Evolutionary conservation across 2,113 vertebrate species (phyloP).

Genomic region (Narcine bancroftii): DNA sequence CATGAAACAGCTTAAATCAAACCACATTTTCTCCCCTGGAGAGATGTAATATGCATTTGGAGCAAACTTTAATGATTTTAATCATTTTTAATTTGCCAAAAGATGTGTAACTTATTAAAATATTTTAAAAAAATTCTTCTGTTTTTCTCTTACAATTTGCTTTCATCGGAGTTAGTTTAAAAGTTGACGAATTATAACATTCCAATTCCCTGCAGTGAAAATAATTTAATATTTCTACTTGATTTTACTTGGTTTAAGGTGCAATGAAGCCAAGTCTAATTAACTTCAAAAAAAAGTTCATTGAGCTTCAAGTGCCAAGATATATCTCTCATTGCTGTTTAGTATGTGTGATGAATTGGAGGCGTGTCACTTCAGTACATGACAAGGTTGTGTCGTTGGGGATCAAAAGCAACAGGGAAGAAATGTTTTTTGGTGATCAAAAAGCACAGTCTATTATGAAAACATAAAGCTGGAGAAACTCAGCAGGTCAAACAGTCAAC

Average conservation of each 20-base stretch:
- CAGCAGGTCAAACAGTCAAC: too few relatives aligned
- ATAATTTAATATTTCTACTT: background rate
- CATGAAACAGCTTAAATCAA: background rate
- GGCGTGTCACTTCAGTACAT: background rate
- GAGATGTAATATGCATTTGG: background rate
- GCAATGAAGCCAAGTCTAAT: background rate
- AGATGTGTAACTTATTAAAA: background rate
- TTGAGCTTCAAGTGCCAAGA: background rate
- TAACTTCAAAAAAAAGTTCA: background rate
- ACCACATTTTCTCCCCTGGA: background rate
- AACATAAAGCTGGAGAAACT: too few relatives aligned
- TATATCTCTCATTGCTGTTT: background rate
- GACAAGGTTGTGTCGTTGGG: background rate
- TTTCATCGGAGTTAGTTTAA: background rate
- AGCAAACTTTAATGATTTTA: background rate
- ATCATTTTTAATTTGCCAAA: background rate
- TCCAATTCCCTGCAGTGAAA: background rate
- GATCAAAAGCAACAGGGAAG: background rate
- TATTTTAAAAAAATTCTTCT: background rate
- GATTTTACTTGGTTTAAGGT: background rate
- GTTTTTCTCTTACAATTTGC: background rate
- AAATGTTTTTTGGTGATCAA: background rate
- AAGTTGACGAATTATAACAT: background rate
- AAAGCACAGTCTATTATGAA: background rate
- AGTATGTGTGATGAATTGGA: background rate